Evolutionary conservation across 2,113 vertebrate genomes (phyloP).

Genomic region (Anthoscopus minutus): DNA sequence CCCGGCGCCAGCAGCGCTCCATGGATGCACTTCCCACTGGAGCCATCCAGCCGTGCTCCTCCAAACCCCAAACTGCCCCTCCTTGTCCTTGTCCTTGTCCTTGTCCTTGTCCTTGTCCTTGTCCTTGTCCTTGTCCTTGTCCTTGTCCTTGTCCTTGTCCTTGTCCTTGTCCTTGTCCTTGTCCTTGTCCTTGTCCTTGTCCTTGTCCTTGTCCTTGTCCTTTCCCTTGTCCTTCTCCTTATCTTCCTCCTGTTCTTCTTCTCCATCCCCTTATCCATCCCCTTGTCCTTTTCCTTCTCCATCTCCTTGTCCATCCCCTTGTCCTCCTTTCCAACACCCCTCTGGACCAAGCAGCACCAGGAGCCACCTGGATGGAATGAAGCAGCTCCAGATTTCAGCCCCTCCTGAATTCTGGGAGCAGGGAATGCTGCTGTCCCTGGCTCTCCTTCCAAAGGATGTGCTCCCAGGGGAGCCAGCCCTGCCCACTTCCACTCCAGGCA

Average conservation of each 20-base stretch:
- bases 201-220: too few species aligned
- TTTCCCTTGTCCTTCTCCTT: too few species aligned
- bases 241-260: background rate
- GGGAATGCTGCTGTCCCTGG: fast-evolving
- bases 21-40: background rate
- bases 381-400: background rate
- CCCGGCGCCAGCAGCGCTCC: background rate
- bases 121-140: background rate
- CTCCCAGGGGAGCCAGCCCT: background rate
- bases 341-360: fast-evolving
- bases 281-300: background rate
- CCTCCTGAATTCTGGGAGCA: too few species aligned
- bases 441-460: background rate
- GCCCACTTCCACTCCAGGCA: background rate
- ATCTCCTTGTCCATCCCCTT: too few species aligned
- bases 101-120: background rate
- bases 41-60: background rate
- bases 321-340: background rate
- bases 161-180: background rate
- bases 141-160: background rate
- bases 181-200: background rate
- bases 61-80: background rate
- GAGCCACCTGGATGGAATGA: fast-evolving
- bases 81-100: background rate
- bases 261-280: too few species aligned